These are phyloP conservation scores for Ctenopoma multispine DNA, from an alignment of 2,797 vertebrate genomes.

Conservation along the genomic window DNA sequence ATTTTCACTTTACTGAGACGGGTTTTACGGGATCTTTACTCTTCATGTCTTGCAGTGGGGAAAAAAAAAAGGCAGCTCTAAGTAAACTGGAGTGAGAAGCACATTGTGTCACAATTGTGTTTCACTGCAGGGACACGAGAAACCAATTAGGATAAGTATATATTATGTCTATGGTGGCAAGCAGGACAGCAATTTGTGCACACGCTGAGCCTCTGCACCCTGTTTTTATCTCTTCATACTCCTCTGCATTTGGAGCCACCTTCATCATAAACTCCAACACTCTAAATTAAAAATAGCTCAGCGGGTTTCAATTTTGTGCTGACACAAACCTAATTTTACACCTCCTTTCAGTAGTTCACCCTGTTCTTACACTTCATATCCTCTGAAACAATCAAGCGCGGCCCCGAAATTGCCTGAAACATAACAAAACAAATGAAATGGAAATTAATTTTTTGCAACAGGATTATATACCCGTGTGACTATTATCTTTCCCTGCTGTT, in stretches of 20 bases:
- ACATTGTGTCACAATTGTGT: slow-evolving; percentile 60
- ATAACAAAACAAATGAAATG: slow-evolving; percentile 85
- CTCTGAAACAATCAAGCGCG: slow-evolving; percentile 79
- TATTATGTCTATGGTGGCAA: slow-evolving; percentile 59
- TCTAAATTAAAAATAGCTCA: slow-evolving; percentile 83
- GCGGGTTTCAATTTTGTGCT: slow-evolving; percentile 81
- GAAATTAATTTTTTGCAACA: slow-evolving; percentile 84
- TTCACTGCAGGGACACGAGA: slow-evolving; percentile 63
- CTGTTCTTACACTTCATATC: slow-evolving; percentile 79
- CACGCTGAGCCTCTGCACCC: slow-evolving; percentile 44
- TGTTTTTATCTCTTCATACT: slow-evolving; percentile 66
- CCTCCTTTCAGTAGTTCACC: slow-evolving; percentile 73
- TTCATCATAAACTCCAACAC: slow-evolving; percentile 74
- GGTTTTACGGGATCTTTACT: slow-evolving; percentile 28
- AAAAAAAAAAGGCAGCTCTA: slow-evolving; percentile 9
- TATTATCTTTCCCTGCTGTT: slow-evolving; percentile 83
- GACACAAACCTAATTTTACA: slow-evolving; percentile 84
- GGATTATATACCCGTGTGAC: slow-evolving; percentile 80
- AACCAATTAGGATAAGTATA: slow-evolving; percentile 61
- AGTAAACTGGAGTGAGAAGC: slow-evolving; percentile 40
- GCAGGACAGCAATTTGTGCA: slow-evolving; percentile 60
- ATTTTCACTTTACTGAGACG: slow-evolving; percentile 39
- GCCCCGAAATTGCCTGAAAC: slow-evolving; percentile 82
- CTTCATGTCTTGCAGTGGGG: slow-evolving; percentile 1
- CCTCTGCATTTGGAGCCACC: slow-evolving; percentile 66